Base-by-base conservation (phyloP, 2,888 invertebrate species). In the Subacronicta megacephala region DNA sequence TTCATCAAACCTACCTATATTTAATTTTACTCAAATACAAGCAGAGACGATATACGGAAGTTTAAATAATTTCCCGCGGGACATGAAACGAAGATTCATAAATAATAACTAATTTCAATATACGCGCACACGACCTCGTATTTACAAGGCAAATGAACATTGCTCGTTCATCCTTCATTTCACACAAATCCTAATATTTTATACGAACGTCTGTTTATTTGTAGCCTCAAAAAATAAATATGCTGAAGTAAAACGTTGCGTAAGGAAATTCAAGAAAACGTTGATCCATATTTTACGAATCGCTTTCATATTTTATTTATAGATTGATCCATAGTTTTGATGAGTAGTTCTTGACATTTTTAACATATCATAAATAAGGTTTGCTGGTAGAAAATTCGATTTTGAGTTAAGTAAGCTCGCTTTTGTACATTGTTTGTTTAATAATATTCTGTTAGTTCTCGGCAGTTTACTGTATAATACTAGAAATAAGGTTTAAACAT, bases 81-180 rank as follows among this genome's bases (percentile, higher is more conserved):
- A 41, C 17, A 15, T 37, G 17, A 54, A 56, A 49, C 35, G 31
- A 56, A 57, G 45, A 65, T 54, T 62, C 66, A 74, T 72, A 74
- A 70, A 65, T 74, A 59, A 49, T 54, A 60, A 57, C 51, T 60
- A 61, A 74, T 74, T 72, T 73, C 35, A 56, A 73, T 54, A 41
- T 51, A 53, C 41, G 18, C 50, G 42, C 49, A 52, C 36, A 41
- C 42, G 36, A 26, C 46, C 36, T 51, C 38, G 23, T 70, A 47
- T 62, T 63, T 69, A 49, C 52, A 63, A 63, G 38, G 31, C 35
- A 69, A 63, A 49, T 47, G 51, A 65, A 57, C 51, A 52, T 50
- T 43, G 44, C 38, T 33, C 52, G 52, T 46, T 49, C 52, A 57
- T 55, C 18, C 62, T 36, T 41, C 49, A 62, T 50, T 62, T 56